Conservation (phyloP, 2,113 vertebrate genomes). For the Upupa epops region DNA sequence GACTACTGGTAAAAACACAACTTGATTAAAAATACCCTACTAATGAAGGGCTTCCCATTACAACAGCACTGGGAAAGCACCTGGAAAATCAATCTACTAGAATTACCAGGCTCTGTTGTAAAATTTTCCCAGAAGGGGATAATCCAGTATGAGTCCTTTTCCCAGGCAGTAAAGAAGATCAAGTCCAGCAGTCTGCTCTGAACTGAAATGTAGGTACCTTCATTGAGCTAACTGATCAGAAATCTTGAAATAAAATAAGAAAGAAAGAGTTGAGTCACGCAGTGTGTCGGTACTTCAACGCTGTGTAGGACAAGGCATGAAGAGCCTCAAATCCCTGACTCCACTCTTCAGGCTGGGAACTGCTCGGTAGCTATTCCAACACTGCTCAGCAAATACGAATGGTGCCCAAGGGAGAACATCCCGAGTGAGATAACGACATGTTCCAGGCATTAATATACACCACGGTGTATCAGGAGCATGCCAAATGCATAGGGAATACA, state of each 20-base stretch:
- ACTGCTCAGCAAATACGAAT: not conserved
- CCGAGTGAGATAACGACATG: not conserved
- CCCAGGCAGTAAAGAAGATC: not conserved
- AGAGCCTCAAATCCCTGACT: not conserved
- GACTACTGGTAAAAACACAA: not conserved
- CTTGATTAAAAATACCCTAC: constrained; percentile 9
- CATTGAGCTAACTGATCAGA: not conserved
- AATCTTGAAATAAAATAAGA: not conserved
- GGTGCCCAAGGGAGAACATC: not conserved
- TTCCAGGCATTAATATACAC: not conserved
- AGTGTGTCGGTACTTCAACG: not conserved
- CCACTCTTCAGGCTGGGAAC: not conserved
- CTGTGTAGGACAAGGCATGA: not conserved
- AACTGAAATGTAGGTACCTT: not conserved
- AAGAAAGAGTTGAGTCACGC: not conserved
- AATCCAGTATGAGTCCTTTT: not conserved
- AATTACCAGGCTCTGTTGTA: constrained; percentile 33
- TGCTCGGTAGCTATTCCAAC: not conserved
- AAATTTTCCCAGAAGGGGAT: constrained; percentile 32
- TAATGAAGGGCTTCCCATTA: constrained; percentile 10
- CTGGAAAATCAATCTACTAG: constrained; percentile 35
- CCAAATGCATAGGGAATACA: not conserved
- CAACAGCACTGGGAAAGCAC: constrained; percentile 10
- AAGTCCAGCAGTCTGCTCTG: not conserved
- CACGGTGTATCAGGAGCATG: not conserved